These are phyloP conservation scores for Vespertilio murinus DNA, from an alignment of 2,797 vertebrate genomes.

Conservation along the genomic window DNA sequence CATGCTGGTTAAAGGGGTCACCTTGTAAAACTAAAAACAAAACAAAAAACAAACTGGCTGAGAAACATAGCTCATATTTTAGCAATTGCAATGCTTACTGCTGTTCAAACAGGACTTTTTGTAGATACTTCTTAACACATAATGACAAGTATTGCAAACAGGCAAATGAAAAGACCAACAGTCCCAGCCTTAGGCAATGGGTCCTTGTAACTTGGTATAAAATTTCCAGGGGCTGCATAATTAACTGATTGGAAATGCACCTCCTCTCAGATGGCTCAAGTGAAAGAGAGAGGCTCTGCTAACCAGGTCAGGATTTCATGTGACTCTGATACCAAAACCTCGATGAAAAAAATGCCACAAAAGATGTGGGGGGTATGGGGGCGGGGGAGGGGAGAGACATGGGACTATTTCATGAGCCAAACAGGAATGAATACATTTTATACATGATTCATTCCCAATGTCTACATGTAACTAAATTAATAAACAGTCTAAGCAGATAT, in stretches of 20 bases:
- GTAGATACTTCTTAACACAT: not conserved
- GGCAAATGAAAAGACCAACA: not conserved
- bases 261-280: not conserved
- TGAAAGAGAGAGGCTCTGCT: not conserved
- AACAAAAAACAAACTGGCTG: not conserved
- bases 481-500: not conserved
- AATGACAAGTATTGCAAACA: not conserved
- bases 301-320: not conserved
- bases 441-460: not conserved
- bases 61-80: not conserved
- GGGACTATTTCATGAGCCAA: not conserved
- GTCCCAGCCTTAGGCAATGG: not conserved
- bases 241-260: not conserved
- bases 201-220: not conserved
- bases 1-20: not conserved
- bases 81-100: not conserved
- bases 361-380: not conserved
- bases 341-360: not conserved
- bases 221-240: not conserved
- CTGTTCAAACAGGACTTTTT: not conserved
- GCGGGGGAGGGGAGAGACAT: not conserved
- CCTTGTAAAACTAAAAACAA: conserved; percentile 8
- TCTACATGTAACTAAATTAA: not conserved
- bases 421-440: not conserved
- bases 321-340: not conserved